Evolutionary conservation across 2,797 vertebrate genomes (phyloP).

Genomic region (Catostomus latipinnis): DNA sequence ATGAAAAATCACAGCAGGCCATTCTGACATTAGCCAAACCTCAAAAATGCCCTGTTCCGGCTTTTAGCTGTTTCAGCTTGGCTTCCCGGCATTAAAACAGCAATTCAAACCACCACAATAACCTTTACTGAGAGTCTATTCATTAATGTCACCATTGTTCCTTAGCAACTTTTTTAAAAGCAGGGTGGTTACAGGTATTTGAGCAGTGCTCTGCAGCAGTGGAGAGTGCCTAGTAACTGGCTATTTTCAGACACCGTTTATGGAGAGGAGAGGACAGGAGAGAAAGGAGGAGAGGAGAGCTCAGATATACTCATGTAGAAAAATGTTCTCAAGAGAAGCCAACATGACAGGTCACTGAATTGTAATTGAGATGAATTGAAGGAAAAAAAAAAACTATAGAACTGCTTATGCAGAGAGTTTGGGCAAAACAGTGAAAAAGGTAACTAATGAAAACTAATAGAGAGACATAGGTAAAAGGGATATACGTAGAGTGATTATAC

Average conservation of each 20-base stretch:
- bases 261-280: slow-evolving; percentile 52
- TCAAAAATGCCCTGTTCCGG: slow-evolving; percentile 24
- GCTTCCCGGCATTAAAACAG: slow-evolving; percentile 27
- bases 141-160: slow-evolving; percentile 56
- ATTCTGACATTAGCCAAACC: slow-evolving; percentile 10
- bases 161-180: slow-evolving; percentile 53
- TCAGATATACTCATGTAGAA: background rate
- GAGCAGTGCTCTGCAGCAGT: slow-evolving; percentile 28
- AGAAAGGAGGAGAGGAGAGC: slow-evolving; percentile 45
- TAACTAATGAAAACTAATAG: slow-evolving; percentile 59
- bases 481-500: no score
- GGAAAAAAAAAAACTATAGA: slow-evolving; percentile 51
- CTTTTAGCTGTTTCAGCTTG: slow-evolving; percentile 19
- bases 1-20: slow-evolving; percentile 17
- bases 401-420: slow-evolving; percentile 3
- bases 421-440: slow-evolving; percentile 54
- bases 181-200: slow-evolving; percentile 39
- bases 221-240: slow-evolving; percentile 64
- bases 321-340: slow-evolving; percentile 37
- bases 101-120: slow-evolving; percentile 21
- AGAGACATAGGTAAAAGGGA: no score
- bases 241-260: slow-evolving; percentile 69
- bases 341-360: slow-evolving; percentile 48
- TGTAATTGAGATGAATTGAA: slow-evolving; percentile 11
- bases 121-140: slow-evolving; percentile 50